Base-by-base conservation (phyloP, 2,888 invertebrate species). In the Charanyca ferruginea region DNA sequence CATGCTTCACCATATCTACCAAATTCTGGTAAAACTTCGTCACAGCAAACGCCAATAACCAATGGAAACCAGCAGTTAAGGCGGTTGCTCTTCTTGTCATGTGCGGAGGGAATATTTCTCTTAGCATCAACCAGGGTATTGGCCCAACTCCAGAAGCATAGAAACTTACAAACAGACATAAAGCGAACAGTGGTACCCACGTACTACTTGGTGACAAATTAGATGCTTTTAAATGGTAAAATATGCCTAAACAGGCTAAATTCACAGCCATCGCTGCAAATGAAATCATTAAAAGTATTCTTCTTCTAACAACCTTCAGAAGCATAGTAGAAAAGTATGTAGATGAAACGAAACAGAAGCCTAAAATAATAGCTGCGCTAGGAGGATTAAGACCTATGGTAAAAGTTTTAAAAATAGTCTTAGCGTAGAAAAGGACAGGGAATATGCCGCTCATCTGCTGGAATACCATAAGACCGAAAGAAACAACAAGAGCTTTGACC, bases 101-200 rank as follows among this genome's bases (percentile, higher is more conserved):
- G 69, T 97, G 95, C 0, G 96, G 88, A 7, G 97, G 95, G 79
- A 98, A 96, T 45, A 97, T 94, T 87, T 97, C 97, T 52, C 97
- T 93, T 22, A 96, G 82, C 96, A 97, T 96, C 83, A 97, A 89
- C 97, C 97, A 97, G 0, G 97, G 97, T 28, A 97, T 96, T 0
- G 97, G 97, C 0, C 97, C 97, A 22, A 96, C 96, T 1, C 97
- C 97, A 25, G 96, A 89, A 0, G 97, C 96, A 83, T 97, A 97
- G 0, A 96, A 94, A 5, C 95, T 92, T 2, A 97, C 96, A 83
- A 95, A 97, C 9, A 96, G 71, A 11, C 96, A 94, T 9, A 97
- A 85, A 22, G 96, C 93, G 0, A 96, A 86, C 0, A 97, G 86
- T 0, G 97, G 97, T 2, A 97, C 83, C 96, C 96, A 96, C 0